phyloP scores from a whole-genome alignment of 2,888 invertebrate genomes.

The Alsophila aescularia region DNA sequence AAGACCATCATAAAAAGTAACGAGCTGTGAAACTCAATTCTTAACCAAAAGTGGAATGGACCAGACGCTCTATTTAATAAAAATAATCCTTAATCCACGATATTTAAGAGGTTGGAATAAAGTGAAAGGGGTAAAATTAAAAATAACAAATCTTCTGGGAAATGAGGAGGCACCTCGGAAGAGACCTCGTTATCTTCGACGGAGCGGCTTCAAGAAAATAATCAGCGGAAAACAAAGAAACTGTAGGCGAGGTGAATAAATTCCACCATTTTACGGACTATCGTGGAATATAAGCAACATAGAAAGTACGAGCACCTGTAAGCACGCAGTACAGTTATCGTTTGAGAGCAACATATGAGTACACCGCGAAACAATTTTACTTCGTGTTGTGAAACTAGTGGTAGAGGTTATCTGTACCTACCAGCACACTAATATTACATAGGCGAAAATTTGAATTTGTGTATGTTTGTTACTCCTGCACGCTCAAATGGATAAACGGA shows the following conservation, averaged over 20 bases:
- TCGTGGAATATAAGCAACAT: constrained; percentile 2
- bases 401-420: no score
- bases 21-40: constrained; percentile 33
- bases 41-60: constrained; percentile 25
- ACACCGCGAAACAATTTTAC: no score
- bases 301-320: neutral
- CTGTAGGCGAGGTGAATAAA: constrained; percentile 49
- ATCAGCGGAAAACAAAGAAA: constrained; percentile 63
- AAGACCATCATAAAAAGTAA: constrained; percentile 33
- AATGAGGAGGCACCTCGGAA: constrained; percentile 64
- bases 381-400: no score
- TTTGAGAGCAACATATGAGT: neutral
- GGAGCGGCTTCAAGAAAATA: constrained; percentile 59
- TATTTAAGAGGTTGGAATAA: constrained; percentile 32
- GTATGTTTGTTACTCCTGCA: no score
- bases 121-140: constrained; percentile 55
- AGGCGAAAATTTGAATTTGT: no score
- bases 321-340: neutral
- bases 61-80: constrained; percentile 30
- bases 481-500: no score
- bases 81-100: constrained; percentile 31
- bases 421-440: no score
- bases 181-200: constrained; percentile 68
- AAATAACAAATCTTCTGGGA: constrained; percentile 66
- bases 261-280: constrained; percentile 40